phyloP scores from a whole-genome alignment of 2,113 vertebrate genomes.

The Theristicus caerulescens region DNA sequence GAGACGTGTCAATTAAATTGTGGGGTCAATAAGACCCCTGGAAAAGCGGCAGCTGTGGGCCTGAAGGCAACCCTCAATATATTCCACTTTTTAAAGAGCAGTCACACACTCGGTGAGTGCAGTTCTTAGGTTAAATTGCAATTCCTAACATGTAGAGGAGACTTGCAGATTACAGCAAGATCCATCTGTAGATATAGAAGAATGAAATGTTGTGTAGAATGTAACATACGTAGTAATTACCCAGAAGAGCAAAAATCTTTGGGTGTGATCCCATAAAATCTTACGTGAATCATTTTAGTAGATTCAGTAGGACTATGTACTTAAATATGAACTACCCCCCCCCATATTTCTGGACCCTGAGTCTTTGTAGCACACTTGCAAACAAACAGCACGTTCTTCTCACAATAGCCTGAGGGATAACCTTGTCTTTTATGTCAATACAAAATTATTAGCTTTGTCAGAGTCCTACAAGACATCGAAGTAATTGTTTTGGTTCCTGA shows the following conservation, averaged over 20 bases:
- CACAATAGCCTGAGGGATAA: neutral
- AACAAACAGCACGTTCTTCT: neutral
- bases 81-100: neutral
- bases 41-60: neutral
- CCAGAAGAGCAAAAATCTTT: neutral
- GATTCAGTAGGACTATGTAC: neutral
- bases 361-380: neutral
- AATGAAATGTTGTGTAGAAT: neutral
- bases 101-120: neutral
- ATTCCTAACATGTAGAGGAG: neutral
- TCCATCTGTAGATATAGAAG: neutral
- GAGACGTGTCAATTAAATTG: accelerated
- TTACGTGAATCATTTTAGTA: neutral
- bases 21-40: neutral
- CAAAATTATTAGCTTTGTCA: neutral
- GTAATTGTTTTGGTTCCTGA: neutral
- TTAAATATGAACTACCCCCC: neutral
- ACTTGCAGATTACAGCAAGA: neutral
- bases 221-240: neutral
- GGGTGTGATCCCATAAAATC: neutral
- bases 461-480: neutral
- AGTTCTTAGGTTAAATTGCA: neutral
- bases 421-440: neutral
- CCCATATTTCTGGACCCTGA: neutral
- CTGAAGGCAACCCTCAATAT: neutral